Base-by-base conservation (phyloP, 2,113 vertebrate genomes). In the Chauna torquata region DNA sequence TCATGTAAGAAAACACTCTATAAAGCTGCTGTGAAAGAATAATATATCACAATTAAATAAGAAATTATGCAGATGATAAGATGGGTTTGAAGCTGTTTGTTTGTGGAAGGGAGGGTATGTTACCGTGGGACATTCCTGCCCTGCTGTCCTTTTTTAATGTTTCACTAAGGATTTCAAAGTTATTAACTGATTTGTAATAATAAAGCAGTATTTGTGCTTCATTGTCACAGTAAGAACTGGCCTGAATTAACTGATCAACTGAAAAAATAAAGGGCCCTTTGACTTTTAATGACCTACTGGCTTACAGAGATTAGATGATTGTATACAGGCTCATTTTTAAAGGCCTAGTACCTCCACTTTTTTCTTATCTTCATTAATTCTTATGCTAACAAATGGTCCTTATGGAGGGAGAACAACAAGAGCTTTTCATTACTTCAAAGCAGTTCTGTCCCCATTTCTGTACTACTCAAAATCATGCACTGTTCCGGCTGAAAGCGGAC, bases 121-220 rank as follows among this genome's bases (percentile, higher is more conserved):
- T 93, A 1, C 80, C 18, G 5, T 45, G 45, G 77, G 79, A 70
- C 18, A 50, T 24, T 93, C 59, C n/a, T 83, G 57, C 45, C 76
- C 70, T 72, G 59, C 85, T 78, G 62, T 68, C n/a, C 22, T 71
- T 91, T 91, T 96, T 91, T 20, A 88, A 69, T 50, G 30, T 83
- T 85, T 61, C 38, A 20, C 57, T 80, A 50, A 59, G 36, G 68
- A 92, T 70, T 74, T 84, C 25, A 86, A 2, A 1, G 65, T 71
- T 96, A 87, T 94, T 77, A 84, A 79, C 16, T 80, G 78, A 76
- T 55, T 86, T 90, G 54, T 80, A 92, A 94, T 55, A 84, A 64
- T 71, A 86, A 92, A 94, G 40, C 6, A 79, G 24, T 79, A 85
- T 90, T 80, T 94, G 70, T 72, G 32, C 47, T 93, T 76, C 80